Percentiles rank a stretch among this genome's conserved stretches.
These are phyloP conservation scores for Brachirus orientalis DNA, from an alignment of 2,113 vertebrate genomes.

Conservation along the genomic window DNA sequence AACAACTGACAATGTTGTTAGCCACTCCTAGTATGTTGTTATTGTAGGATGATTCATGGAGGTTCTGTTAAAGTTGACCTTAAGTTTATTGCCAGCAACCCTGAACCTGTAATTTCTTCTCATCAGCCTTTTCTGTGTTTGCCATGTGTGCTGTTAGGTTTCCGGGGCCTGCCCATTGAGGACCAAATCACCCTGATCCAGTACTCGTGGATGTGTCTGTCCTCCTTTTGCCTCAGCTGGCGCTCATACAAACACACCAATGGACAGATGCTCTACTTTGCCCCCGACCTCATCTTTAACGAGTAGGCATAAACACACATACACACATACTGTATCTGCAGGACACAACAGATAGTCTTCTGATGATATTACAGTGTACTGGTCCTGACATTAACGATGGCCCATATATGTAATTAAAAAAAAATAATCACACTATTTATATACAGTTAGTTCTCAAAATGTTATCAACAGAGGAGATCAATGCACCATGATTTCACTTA, in stretches of 20 bases:
- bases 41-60: too few species aligned
- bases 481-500: too few species aligned
- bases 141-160: slow-evolving; percentile 83
- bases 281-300: slow-evolving; percentile 97
- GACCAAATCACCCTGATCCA: slow-evolving; percentile 99
- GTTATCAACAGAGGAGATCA: too few species aligned
- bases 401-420: not conserved
- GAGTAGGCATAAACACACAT: slow-evolving; percentile 85
- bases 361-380: slow-evolving; percentile 1
- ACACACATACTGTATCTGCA: not conserved
- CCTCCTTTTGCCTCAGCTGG: slow-evolving; percentile 99
- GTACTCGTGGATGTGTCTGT: slow-evolving; percentile 99
- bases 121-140: slow-evolving; percentile 15
- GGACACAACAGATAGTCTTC: slow-evolving; percentile 41
- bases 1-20: too few species aligned
- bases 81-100: not conserved
- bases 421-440: not conserved
- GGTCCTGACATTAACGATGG: not conserved
- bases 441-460: too few species aligned
- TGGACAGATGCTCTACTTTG: slow-evolving; percentile 98
- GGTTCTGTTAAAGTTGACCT: not conserved
- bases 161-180: slow-evolving; percentile 97
- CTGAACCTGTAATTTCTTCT: slow-evolving; percentile 4
- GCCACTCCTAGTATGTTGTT: too few species aligned
- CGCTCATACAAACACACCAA: slow-evolving; percentile 99